A percentile compares a stretch with the other conserved stretches of the same genome.
These are phyloP conservation scores for Epinotia demarniana DNA, from an alignment of 2,888 invertebrate genomes.

Conservation along the genomic window DNA sequence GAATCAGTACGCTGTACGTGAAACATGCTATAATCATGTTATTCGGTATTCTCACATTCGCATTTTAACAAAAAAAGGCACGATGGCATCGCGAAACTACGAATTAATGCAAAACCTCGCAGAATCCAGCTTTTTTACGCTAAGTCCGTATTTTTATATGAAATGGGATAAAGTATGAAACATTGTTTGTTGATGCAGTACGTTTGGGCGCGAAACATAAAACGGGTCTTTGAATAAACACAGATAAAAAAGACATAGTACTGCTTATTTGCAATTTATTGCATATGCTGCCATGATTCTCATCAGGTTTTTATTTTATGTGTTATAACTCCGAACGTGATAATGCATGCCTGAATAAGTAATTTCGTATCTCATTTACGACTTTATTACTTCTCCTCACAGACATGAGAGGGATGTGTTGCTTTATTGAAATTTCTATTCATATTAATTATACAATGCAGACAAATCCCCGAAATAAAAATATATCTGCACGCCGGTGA, in stretches of 20 bases:
- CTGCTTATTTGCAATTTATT: conserved; percentile 46
- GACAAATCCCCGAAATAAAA: no score
- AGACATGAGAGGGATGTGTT: no score
- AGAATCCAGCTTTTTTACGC: conserved; percentile 10
- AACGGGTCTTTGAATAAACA: conserved; percentile 41
- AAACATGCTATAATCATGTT: background rate
- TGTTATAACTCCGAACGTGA: conserved; percentile 15
- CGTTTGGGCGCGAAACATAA: conserved; percentile 41
- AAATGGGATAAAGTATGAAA: conserved; percentile 32
- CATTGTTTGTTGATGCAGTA: conserved; percentile 38
- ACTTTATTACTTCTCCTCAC: conserved; percentile 20
- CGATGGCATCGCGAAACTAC: conserved; percentile 21
- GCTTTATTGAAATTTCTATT: no score
- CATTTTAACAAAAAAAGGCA: conserved; percentile 14
- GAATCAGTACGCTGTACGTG: background rate
- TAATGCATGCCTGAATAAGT: conserved; percentile 34
- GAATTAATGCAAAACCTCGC: conserved; percentile 27
- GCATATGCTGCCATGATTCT: conserved; percentile 25
- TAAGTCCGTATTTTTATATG: conserved; percentile 16
- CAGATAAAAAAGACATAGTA: conserved; percentile 45
- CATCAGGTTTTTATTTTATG: conserved; percentile 33
- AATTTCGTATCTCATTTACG: conserved; percentile 32
- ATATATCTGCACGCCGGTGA: no score
- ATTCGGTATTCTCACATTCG: background rate
- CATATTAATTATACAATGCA: no score